Base-by-base conservation (phyloP, 2,888 invertebrate genomes). In the Leptogaster cylindrica region DNA sequence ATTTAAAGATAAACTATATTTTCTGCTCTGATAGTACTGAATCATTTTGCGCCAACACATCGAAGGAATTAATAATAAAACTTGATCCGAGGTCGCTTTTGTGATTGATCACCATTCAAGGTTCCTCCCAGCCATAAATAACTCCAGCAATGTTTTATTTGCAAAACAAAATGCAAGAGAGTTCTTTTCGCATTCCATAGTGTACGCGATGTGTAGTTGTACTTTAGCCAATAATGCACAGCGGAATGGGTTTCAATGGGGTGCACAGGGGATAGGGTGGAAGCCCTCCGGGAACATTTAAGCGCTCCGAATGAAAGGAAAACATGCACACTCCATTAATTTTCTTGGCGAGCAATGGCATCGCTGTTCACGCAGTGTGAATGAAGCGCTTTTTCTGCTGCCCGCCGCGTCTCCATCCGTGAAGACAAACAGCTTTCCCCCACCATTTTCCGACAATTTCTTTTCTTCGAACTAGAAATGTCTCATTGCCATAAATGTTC, bases 271-370 rank as follows among this genome's bases (percentile, higher is more conserved):
- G n/a, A n/a, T n/a, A n/a, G n/a, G n/a, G n/a, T n/a, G n/a, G n/a
- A n/a, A n/a, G 41, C 16, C 4, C 3, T 7, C 41, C 14, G 41
- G 4, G 16, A 10, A 18, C 3, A 41, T 41, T 41, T 41, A n/a
- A 41, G 23, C 39, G 79, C 79, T 79, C 78, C 74, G 77, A 77
- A 76, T 78, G 77, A 79, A 75, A 75, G 77, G 76, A 77, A 77
- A 79, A 77, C 79, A 78, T 79, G 78, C 75, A 76, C 79, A 77
- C 77, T 76, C 78, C 77, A 79, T 79, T 79, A 79, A 78, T 79
- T 77, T 76, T 73, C 69, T 71, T 71, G n/a, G 52, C 68, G 70
- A 65, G 69, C 50, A 10, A 18, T 25, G 25, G 55, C 18, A 39
- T 10, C 18, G 1, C 1, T 6, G 20, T 48, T 6, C n/a, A 48